Evolutionary conservation across 2,888 invertebrate genomes (phyloP), one percentile per base, ranked within the genome.

Genomic region (Colletes collaris): DNA sequence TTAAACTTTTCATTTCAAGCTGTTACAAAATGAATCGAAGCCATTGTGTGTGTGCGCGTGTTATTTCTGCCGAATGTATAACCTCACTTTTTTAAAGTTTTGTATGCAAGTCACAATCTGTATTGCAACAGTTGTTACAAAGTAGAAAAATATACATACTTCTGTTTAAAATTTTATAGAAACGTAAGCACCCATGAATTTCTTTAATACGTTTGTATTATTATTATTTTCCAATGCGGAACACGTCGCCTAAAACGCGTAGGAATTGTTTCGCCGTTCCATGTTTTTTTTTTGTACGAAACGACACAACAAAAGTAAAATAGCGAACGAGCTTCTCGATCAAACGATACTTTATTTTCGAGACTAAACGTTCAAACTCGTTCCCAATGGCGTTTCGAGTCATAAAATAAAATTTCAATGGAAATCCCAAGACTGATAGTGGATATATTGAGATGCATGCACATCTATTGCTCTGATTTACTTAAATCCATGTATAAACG

Each of bases 401-500:
- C 52, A 68, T 68, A 52, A 67, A 63, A 76, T 55, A 60, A 71
- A 68, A 46, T 71, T 65, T 63, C 52, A 65, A 71, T 60, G 64
- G 56, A 80, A 76, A 80, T 81, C 81, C 81, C 81, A 80, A 81
- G 80, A 81, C 81, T 81, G 81, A 81, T 79, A 81, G 60, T 76
- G 65, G 53, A 71, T 79, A 76, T 67, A 59, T 79, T 71, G 79
- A 64, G 76, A 67, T 80, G 64, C 76, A 68, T 81, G 79, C 70
- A 66, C 64, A 58, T 64, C 49, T 65, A 64, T 79, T 71, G 76
- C 70, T 77, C 64, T 49, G 64, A 60, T 80, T 74, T 69, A 50
- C 75, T 81, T 60, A 16, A 76, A 46, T 37, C 11, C 52, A 55
- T 27, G 56, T 80, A 65, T 60, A 27, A 69, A 69, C 58, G 44